Percentiles rank a stretch among this genome's conserved stretches.
Conservation (phyloP, 2,113 vertebrate species). For the Lasiurus cinereus region DNA sequence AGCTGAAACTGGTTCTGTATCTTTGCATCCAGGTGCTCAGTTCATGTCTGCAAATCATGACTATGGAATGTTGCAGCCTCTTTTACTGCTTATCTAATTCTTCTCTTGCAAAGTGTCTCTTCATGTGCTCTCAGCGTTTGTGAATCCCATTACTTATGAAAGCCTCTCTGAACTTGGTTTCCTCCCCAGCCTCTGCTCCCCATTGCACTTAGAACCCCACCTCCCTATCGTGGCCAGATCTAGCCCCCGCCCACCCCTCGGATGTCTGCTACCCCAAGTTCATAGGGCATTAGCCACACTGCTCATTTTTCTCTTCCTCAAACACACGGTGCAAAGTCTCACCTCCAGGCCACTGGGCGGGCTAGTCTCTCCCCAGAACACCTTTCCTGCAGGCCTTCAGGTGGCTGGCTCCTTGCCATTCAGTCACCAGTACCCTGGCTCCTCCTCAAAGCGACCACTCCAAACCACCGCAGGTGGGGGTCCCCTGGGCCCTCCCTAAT, state of each 20-base stretch:
- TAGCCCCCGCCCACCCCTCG: not conserved
- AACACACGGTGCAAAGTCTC: fast-evolving
- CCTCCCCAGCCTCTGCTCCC: not conserved
- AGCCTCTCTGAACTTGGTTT: not conserved
- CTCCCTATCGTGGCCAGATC: not conserved
- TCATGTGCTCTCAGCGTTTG: too few relatives aligned
- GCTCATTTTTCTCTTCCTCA: not conserved
- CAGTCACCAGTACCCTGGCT: not conserved
- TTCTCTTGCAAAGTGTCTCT: not conserved
- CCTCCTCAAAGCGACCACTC: not conserved
- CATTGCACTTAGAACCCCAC: not conserved
- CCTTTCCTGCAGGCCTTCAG: not conserved
- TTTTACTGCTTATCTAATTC: not conserved
- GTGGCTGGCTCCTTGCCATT: not conserved
- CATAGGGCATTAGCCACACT: not conserved
- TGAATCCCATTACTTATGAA: not conserved
- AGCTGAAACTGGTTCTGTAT: not conserved
- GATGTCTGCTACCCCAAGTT: not conserved
- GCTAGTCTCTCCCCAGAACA: not conserved
- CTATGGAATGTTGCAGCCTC: not conserved
- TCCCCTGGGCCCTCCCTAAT: not conserved
- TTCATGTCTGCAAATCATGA: not conserved
- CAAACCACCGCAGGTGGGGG: not conserved
- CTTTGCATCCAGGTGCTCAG: not conserved
- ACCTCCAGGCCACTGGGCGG: not conserved